Conservation (phyloP, 2,113 vertebrate genomes). For the Vanacampus margaritifer region DNA sequence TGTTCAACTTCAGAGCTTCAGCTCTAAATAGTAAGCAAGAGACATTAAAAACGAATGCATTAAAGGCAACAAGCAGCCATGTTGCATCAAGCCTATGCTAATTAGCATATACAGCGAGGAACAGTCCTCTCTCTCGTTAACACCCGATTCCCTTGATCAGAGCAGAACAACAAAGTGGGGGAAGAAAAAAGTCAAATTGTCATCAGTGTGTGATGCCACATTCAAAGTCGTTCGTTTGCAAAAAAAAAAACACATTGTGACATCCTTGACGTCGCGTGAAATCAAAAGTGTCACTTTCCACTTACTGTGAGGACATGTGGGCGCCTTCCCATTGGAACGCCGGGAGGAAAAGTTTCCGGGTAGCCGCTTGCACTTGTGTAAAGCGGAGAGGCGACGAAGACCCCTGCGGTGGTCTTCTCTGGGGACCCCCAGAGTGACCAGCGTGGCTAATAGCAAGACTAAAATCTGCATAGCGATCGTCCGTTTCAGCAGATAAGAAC, state of each 20-base stretch:
- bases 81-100: neutral
- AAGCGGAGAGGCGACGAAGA: slow-evolving; percentile 22
- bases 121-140: neutral
- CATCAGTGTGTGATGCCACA: slow-evolving; percentile 16
- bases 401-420: slow-evolving; percentile 39
- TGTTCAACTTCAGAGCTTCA: neutral
- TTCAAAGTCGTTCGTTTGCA: neutral
- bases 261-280: slow-evolving; percentile 3
- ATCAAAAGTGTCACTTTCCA: slow-evolving; percentile 11
- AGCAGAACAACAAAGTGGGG: slow-evolving; percentile 30
- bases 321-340: slow-evolving; percentile 47
- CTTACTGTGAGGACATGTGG: slow-evolving; percentile 64
- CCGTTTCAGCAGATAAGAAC: neutral
- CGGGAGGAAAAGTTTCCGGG: slow-evolving; percentile 23
- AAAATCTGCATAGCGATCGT: slow-evolving; percentile 47
- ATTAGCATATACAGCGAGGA: neutral
- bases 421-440: slow-evolving; percentile 58
- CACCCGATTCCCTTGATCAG: neutral
- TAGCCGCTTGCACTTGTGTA: slow-evolving; percentile 52
- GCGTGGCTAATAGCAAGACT: slow-evolving; percentile 50
- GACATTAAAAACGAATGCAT: neutral
- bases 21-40: neutral
- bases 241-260: neutral
- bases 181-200: slow-evolving; percentile 32
- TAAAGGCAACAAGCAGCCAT: neutral